Conservation (phyloP, 2,797 vertebrate species). For the Sebastes oblongus region DNA sequence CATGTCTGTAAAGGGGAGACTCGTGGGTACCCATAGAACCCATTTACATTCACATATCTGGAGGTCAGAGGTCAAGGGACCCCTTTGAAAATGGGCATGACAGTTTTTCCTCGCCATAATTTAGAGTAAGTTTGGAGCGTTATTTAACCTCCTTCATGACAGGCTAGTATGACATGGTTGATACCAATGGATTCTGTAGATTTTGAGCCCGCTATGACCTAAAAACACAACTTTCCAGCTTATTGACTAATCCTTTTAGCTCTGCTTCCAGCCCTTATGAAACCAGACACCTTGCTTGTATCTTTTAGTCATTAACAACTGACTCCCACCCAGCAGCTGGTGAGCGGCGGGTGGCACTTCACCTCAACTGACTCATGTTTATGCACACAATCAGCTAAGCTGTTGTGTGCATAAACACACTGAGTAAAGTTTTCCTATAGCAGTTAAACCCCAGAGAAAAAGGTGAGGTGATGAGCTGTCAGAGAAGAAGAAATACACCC, state of each 20-base stretch:
- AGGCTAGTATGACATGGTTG: too few relatives aligned
- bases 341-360: neutral
- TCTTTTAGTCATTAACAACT: neutral
- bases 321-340: conserved; percentile 7
- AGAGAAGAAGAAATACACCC: neutral
- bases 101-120: too few relatives aligned
- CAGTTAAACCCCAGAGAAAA: neutral
- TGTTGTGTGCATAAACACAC: neutral
- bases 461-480: neutral
- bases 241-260: neutral
- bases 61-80: too few relatives aligned
- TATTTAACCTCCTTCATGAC: too few relatives aligned
- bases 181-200: accelerated
- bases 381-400: neutral
- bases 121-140: accelerated
- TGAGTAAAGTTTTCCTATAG: neutral
- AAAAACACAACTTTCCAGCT: neutral
- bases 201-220: too few relatives aligned
- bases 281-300: neutral
- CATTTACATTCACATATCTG: accelerated
- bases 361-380: neutral
- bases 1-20: too few relatives aligned
- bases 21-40: accelerated
- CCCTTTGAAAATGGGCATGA: too few relatives aligned
- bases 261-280: neutral